Percentiles rank a stretch among this genome's conserved stretches.
phyloP scores from a whole-genome alignment of 2,888 invertebrate genomes.

The Homarus gammarus region DNA sequence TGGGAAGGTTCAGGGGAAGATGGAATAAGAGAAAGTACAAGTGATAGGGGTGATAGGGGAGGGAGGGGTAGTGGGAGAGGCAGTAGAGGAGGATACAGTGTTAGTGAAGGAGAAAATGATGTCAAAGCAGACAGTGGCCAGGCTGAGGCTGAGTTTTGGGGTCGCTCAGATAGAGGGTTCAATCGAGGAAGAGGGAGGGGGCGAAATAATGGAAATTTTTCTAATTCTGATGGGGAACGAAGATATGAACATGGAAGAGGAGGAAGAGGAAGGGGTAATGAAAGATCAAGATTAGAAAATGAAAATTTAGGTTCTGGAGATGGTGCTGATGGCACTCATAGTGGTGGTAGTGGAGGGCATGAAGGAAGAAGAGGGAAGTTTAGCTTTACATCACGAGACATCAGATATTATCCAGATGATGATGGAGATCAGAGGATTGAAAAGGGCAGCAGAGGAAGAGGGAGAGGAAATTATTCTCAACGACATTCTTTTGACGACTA shows the following conservation, averaged over 20 bases:
- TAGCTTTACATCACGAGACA: conserved; percentile 41
- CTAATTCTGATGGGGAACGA: background rate
- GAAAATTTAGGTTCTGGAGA: background rate
- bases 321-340: background rate
- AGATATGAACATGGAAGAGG: background rate
- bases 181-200: conserved; percentile 26
- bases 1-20: conserved; percentile 25
- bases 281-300: background rate
- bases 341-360: background rate
- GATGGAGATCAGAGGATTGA: conserved; percentile 13
- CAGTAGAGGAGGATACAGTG: background rate
- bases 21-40: background rate
- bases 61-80: conserved; percentile 26
- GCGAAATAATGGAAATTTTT: background rate
- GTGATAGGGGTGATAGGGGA: background rate
- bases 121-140: background rate
- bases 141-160: conserved; percentile 11
- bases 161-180: conserved; percentile 22
- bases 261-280: conserved; percentile 2
- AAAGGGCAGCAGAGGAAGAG: conserved; percentile 10
- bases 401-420: conserved; percentile 50
- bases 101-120: background rate
- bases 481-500: conserved; percentile 3
- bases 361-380: conserved; percentile 26
- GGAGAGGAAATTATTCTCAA: conserved; percentile 6